Conservation (phyloP, 2,797 vertebrate species). For the Urosaurus nigricauda region DNA sequence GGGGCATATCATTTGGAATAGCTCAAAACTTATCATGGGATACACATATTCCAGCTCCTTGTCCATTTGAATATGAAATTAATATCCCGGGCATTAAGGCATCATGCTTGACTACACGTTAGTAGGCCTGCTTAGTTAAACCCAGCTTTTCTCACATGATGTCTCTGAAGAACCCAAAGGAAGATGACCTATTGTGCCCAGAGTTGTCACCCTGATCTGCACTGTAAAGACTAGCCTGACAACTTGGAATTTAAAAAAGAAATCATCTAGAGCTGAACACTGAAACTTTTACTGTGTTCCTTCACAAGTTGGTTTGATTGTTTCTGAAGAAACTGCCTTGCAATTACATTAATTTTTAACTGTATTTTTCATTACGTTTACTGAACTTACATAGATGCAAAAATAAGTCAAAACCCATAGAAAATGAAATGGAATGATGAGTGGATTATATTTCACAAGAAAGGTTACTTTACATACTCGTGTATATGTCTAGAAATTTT, state of each 20-base stretch:
- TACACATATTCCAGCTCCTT: background rate
- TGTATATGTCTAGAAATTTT: no score
- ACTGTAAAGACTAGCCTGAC: background rate
- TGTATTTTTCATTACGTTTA: background rate
- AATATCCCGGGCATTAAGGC: background rate
- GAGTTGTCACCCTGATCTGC: background rate
- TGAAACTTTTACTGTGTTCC: background rate
- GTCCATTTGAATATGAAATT: no score
- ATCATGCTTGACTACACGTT: background rate
- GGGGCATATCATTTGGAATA: background rate
- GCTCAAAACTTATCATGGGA: background rate
- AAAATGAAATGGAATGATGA: background rate
- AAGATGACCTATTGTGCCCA: background rate
- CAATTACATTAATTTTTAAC: background rate
- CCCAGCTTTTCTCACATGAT: background rate
- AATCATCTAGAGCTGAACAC: background rate
- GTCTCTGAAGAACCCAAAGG: background rate
- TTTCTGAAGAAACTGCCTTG: background rate
- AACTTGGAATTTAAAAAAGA: background rate
- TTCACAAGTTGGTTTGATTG: background rate
- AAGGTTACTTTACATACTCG: background rate
- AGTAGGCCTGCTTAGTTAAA: background rate
- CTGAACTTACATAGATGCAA: background rate
- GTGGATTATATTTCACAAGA: background rate
- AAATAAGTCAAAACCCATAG: background rate